These are phyloP conservation scores for Mico argentatus DNA, from an alignment of 2,797 vertebrate genomes.

Conservation along the genomic window DNA sequence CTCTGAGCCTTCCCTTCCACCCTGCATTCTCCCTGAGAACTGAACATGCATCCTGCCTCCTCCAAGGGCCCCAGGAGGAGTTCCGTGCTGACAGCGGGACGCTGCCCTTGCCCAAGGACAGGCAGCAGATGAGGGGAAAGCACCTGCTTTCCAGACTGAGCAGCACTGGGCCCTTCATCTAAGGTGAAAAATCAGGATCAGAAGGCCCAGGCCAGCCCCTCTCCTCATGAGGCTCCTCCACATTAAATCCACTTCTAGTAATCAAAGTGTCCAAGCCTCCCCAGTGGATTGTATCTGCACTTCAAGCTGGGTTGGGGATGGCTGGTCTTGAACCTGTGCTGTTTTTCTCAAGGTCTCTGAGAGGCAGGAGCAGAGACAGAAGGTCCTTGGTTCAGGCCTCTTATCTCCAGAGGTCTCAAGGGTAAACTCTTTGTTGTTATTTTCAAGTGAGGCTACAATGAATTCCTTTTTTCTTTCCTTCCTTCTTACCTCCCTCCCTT, in stretches of 20 bases:
- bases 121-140: conserved; percentile 19
- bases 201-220: neutral
- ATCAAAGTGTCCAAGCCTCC: neutral
- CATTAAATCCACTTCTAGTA: neutral
- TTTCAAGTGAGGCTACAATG: neutral
- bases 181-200: neutral
- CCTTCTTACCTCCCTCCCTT: neutral
- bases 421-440: neutral
- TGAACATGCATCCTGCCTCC: neutral
- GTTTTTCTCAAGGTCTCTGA: neutral
- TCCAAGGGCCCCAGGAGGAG: conserved; percentile 12
- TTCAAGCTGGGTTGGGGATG: neutral
- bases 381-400: neutral
- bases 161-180: neutral
- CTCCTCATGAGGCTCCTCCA: rapidly evolving
- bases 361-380: neutral
- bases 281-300: no score
- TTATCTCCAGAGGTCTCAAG: neutral
- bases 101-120: conserved; percentile 72
- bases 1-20: neutral
- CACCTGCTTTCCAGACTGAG: neutral
- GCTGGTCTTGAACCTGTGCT: neutral
- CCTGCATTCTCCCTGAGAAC: neutral
- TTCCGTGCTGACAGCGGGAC: neutral
- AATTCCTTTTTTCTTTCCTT: neutral